These are phyloP conservation scores for Enteromius viviparus DNA, from an alignment of 2,797 vertebrate species.

Conservation along the genomic window DNA sequence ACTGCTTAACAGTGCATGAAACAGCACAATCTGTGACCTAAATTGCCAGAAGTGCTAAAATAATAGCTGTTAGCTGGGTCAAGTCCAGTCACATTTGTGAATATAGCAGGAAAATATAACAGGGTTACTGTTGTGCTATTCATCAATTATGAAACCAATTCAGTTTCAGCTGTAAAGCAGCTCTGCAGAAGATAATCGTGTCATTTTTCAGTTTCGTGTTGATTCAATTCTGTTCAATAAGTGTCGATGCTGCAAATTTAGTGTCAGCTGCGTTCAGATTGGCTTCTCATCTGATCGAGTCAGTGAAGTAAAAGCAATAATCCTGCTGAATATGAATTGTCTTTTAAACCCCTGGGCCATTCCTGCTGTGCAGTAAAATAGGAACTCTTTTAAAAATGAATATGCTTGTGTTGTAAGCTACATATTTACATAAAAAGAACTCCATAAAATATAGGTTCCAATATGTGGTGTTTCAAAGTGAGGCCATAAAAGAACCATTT, in stretches of 20 bases:
- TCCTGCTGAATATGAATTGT: background rate
- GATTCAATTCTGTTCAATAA: background rate
- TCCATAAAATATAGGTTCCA: background rate
- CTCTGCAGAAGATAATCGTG: background rate
- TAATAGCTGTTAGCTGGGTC: background rate
- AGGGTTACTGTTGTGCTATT: background rate
- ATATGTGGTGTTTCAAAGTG: background rate
- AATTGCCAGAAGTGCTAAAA: background rate
- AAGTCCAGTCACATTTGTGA: background rate
- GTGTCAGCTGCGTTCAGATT: background rate
- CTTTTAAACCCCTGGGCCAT: background rate
- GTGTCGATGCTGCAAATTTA: background rate
- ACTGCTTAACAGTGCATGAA: background rate
- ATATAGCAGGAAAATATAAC: too few relatives aligned
- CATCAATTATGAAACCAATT: background rate
- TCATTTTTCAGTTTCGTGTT: background rate
- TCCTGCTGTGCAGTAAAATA: background rate
- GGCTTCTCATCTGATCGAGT: background rate
- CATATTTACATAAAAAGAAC: background rate
- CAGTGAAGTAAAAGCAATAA: background rate
- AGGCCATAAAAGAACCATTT: background rate
- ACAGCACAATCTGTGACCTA: constrained; percentile 12
- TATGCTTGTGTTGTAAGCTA: background rate
- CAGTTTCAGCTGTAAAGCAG: background rate
- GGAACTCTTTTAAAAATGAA: background rate